phyloP scores from a whole-genome alignment of 2,888 invertebrate genomes.

The Ophioninae sp. region DNA sequence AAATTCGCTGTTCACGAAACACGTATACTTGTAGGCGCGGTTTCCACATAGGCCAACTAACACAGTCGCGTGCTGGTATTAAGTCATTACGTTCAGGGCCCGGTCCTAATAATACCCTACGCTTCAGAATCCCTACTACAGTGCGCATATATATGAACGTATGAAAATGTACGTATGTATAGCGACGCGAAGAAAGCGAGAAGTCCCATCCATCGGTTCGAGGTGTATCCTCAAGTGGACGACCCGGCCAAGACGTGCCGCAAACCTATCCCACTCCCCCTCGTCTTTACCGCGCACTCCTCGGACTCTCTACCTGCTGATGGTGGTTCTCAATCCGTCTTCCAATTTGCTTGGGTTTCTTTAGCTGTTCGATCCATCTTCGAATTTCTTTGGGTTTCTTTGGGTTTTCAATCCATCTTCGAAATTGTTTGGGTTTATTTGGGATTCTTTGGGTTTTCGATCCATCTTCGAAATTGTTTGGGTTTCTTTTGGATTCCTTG shows the following conservation, averaged over 20 bases:
- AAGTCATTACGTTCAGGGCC: slow-evolving; percentile 76
- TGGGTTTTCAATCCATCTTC: too few species aligned
- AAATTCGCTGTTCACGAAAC: not conserved
- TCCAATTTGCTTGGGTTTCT: not conserved
- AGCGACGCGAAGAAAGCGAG: slow-evolving; percentile 68
- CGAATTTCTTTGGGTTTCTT: too few species aligned
- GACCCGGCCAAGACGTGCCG: slow-evolving; percentile 67
- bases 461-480: too few species aligned
- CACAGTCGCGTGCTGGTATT: slow-evolving; percentile 74
- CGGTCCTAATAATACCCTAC: slow-evolving; percentile 77
- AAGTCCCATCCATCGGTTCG: slow-evolving; percentile 70
- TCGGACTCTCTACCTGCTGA: slow-evolving; percentile 2
- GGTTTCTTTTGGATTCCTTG: not conserved
- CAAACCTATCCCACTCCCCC: slow-evolving; percentile 60
- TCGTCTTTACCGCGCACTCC: slow-evolving; percentile 25
- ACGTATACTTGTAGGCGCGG: slow-evolving; percentile 62
- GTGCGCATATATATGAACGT: slow-evolving; percentile 5
- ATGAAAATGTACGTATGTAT: slow-evolving; percentile 2
- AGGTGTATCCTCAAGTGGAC: slow-evolving; percentile 61
- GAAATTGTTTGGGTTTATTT: too few species aligned
- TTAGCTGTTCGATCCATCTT: too few species aligned
- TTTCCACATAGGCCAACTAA: slow-evolving; percentile 71
- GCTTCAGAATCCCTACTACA: slow-evolving; percentile 63
- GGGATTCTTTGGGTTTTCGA: too few species aligned
- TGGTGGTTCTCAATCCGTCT: slow-evolving; percentile 53